phyloP scores from a whole-genome alignment of 2,113 vertebrate species.

The Caloenas nicobarica region DNA sequence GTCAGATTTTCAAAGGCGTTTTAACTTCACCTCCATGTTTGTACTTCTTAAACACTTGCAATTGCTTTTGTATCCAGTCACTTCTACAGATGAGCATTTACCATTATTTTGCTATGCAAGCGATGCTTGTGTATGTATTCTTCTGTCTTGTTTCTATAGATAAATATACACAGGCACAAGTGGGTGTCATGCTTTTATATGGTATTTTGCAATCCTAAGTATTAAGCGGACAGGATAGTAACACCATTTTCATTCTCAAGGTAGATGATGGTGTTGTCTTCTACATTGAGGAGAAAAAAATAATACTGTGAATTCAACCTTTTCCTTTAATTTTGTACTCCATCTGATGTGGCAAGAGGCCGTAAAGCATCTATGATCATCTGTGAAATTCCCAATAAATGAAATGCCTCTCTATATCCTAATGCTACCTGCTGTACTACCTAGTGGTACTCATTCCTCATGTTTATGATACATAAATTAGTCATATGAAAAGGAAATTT shows the following conservation, averaged over 20 bases:
- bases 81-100: slow-evolving; percentile 29
- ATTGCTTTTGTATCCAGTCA: slow-evolving; percentile 41
- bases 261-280: neutral
- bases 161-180: slow-evolving; percentile 4
- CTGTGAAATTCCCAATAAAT: neutral
- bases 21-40: slow-evolving; percentile 53
- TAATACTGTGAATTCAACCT: neutral
- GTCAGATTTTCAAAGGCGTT: slow-evolving; percentile 62
- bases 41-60: slow-evolving; percentile 46
- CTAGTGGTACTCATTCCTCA: neutral
- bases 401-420: neutral
- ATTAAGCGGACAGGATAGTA: neutral
- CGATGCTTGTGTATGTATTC: neutral
- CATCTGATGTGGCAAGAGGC: neutral
- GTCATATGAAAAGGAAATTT: neutral
- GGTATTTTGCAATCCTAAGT: neutral
- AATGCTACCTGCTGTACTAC: neutral
- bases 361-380: neutral
- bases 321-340: neutral
- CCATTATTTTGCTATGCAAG: slow-evolving; percentile 28
- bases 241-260: neutral
- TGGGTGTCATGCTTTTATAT: slow-evolving; percentile 3
- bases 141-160: slow-evolving; percentile 6
- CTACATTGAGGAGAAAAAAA: neutral
- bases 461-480: neutral